These are phyloP conservation scores for Gambusia holbrooki DNA, from an alignment of 2,113 vertebrate genomes.

Conservation along the genomic window DNA sequence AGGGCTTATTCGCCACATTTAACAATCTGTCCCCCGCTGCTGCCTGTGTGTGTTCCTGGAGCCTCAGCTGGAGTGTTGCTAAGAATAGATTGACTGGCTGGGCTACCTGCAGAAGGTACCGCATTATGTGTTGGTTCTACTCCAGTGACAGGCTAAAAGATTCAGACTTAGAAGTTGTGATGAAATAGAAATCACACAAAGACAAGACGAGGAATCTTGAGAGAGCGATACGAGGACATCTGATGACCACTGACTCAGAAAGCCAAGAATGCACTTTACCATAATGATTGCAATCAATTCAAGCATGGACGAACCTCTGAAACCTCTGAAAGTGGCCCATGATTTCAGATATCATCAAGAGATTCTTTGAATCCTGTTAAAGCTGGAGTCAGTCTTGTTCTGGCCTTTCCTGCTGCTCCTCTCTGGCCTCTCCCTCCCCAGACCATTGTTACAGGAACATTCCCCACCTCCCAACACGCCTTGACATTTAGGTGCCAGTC, in stretches of 20 bases:
- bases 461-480: too few species aligned
- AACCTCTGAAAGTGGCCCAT: too few species aligned
- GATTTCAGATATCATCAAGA: too few species aligned
- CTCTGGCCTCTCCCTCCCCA: background rate
- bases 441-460: background rate
- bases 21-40: slow-evolving; percentile 37
- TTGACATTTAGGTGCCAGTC: too few species aligned
- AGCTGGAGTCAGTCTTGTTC: too few species aligned
- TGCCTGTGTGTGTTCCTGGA: slow-evolving; percentile 37
- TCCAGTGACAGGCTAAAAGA: background rate
- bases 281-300: too few species aligned
- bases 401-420: too few species aligned
- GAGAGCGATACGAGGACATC: background rate
- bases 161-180: background rate
- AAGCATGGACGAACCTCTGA: too few species aligned
- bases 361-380: too few species aligned
- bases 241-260: too few species aligned
- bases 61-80: slow-evolving; percentile 55
- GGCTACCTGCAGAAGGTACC: slow-evolving; percentile 36
- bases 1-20: slow-evolving; percentile 50
- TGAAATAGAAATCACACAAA: background rate
- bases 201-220: background rate
- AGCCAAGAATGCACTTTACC: too few species aligned
- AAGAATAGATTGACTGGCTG: slow-evolving; percentile 55
- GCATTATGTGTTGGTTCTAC: slow-evolving; percentile 2